A percentile compares a stretch with the other conserved stretches of the same genome.
Evolutionary conservation across 2,797 vertebrate species (phyloP).

Genomic region (Coilia nasus): DNA sequence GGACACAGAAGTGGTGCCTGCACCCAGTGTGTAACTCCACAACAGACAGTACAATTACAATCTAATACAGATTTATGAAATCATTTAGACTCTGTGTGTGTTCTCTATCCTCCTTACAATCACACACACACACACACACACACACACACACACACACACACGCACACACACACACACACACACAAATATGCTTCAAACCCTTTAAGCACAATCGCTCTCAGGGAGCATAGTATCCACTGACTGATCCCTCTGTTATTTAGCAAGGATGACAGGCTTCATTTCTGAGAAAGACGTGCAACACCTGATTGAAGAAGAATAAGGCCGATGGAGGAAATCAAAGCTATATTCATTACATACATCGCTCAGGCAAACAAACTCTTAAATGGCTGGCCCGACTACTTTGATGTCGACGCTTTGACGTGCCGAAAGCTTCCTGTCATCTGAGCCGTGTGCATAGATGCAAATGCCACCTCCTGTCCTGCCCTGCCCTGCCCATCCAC

Average conservation of each 20-base stretch:
- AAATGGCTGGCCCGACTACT: not conserved
- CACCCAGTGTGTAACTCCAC: too few relatives aligned
- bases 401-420: constrained; percentile 18
- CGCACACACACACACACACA: too few relatives aligned
- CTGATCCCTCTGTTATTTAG: not conserved
- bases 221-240: not conserved
- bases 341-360: not conserved
- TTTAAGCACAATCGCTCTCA: not conserved
- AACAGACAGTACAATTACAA: too few relatives aligned
- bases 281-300: not conserved
- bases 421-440: not conserved
- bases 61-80: too few relatives aligned
- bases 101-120: too few relatives aligned
- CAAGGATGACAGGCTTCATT: not conserved
- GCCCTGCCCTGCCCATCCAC: too few relatives aligned
- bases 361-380: not conserved
- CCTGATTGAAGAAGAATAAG: not conserved
- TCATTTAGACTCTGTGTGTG: too few relatives aligned
- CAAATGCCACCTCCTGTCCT: not conserved
- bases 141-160: not conserved
- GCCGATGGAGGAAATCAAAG: constrained; percentile 5
- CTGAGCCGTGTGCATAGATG: not conserved
- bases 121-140: not conserved
- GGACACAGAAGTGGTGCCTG: too few relatives aligned
- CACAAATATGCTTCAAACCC: not conserved